Evolutionary conservation across 2,113 vertebrate species (phyloP), one percentile per base, ranked within the genome.

Genomic region (Chitala chitala): DNA sequence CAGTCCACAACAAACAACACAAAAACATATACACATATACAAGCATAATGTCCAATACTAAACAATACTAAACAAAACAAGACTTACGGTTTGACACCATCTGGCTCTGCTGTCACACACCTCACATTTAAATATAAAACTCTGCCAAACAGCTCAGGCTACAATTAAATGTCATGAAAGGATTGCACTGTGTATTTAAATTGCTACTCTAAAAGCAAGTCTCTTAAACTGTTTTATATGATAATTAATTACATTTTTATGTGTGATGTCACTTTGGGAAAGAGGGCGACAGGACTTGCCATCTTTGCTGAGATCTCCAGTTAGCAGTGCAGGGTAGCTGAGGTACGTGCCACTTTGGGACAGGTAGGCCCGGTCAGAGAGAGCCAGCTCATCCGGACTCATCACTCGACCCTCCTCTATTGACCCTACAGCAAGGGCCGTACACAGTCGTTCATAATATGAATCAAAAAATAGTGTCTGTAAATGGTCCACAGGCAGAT

Each of bases 321-420:
- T 70, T 9, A 76, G 38, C 74, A 83, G 64, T 13, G 78, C 76
- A 5, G 83, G 76, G 48, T 74, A 77, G 48, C 65, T 75, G 15
- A 78, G 50, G 26, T 65, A 72, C 0, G 46, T 58, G 4, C 73
- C 36, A 8, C 64, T 64, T 64, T 76, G 76, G 3, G 81, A 79
- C 12, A 79, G 48, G 71, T 75, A 77, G 8, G 56, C 58, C 61
- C 78, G 69, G 15, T 81, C 79, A 0, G 78, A 74, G 24, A 75
- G 79, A 31, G 75, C 48, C 46, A 77, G 69, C 1, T 78, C 76
- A 17, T 78, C 80, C 64, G 80, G 79, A 66, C 61, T 75, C 36
- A 75, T 22, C 20, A 40, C 42, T 74, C 75, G 78, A n/a, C 76
- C 77, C 22, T 83, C 82, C 61, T 81, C 83, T 36, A 70, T 40